These are phyloP conservation scores for Takifugu bimaculatus DNA, from an alignment of 2,113 vertebrate species.

Conservation along the genomic window DNA sequence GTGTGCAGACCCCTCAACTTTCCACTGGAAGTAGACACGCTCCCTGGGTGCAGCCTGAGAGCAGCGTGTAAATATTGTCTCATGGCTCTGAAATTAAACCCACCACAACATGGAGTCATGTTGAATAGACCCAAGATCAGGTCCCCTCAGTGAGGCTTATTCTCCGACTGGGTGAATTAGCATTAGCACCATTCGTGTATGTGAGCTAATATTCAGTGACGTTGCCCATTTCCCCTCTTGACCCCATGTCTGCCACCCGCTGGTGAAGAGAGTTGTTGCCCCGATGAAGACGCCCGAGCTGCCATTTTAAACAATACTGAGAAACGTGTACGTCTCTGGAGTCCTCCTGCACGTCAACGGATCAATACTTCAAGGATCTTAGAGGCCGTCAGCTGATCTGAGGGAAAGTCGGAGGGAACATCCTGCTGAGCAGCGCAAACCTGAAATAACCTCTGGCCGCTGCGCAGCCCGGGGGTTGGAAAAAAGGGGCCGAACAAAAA, in stretches of 20 bases:
- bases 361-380: slow-evolving; percentile 3
- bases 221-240: too few species aligned
- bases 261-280: too few species aligned
- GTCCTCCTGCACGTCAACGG: not conserved
- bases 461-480: slow-evolving; percentile 1
- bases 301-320: too few species aligned
- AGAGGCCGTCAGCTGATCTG: not conserved
- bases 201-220: too few species aligned
- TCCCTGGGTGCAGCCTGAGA: slow-evolving; percentile 3
- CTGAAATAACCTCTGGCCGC: slow-evolving; percentile 8
- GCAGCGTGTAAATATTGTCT: slow-evolving; percentile 8
- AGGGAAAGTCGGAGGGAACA: not conserved
- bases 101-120: too few species aligned
- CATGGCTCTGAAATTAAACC: not conserved
- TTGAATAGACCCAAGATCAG: too few species aligned
- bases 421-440: slow-evolving; percentile 17
- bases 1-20: slow-evolving; percentile 18
- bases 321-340: not conserved
- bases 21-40: slow-evolving; percentile 53
- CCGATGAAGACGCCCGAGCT: too few species aligned
- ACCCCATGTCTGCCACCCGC: too few species aligned
- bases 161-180: too few species aligned
- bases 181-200: too few species aligned
- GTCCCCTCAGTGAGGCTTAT: too few species aligned
- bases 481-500: not conserved